Percentiles rank a stretch among this genome's conserved stretches.
These are phyloP conservation scores for Clivina fossor DNA, from an alignment of 2,888 invertebrate species.

Conservation along the genomic window DNA sequence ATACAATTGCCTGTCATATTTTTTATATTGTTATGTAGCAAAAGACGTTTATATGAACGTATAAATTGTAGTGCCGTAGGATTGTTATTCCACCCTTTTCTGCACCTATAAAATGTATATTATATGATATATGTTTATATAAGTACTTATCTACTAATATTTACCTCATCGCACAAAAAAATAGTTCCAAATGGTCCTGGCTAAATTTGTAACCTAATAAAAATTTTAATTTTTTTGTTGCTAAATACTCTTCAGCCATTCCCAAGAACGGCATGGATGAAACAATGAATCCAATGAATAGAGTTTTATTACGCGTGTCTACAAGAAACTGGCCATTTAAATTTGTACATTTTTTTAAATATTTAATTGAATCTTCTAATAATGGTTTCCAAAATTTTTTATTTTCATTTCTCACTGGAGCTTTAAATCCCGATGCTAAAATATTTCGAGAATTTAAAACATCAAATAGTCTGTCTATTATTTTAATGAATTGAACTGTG, in stretches of 20 bases:
- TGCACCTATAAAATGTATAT: conserved; percentile 2
- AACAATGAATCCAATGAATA: background rate
- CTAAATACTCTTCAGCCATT: background rate
- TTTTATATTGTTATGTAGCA: background rate
- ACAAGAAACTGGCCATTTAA: background rate
- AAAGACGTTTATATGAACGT: background rate
- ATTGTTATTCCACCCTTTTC: conserved; percentile 2
- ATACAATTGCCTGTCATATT: background rate
- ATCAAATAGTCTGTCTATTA: conserved; percentile 5
- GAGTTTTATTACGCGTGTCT: background rate
- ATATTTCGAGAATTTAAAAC: conserved; percentile 8
- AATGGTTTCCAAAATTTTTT: background rate
- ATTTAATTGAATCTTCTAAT: background rate
- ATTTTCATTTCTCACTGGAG: background rate
- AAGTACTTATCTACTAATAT: background rate
- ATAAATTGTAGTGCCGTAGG: background rate
- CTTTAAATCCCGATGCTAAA: conserved; percentile 3
- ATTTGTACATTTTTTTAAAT: conserved; percentile 1
- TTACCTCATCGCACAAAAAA: background rate
- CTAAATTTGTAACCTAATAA: conserved; percentile 1
- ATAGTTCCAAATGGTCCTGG: background rate
- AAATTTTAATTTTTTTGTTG: background rate
- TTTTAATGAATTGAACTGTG: conserved; percentile 5
- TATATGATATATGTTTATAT: background rate
- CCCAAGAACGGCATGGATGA: background rate